A percentile compares a stretch with the other conserved stretches of the same genome.
Evolutionary conservation across 1,140 invertebrate species (phyloP).

Genomic region (Manduca sexta): DNA sequence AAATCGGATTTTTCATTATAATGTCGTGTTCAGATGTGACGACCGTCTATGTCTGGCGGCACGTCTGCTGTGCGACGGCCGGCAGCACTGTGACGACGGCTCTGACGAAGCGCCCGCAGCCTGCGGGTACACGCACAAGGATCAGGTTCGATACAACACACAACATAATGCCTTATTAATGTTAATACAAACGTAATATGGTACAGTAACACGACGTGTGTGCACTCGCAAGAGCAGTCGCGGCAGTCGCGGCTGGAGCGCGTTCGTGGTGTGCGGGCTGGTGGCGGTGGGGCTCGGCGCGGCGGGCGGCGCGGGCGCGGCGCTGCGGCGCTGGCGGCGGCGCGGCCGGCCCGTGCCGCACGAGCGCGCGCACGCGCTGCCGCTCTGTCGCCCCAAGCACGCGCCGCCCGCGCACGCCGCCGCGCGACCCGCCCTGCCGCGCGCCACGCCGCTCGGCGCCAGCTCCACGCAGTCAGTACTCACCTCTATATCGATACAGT

Average conservation of each 20-base stretch:
- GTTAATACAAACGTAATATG: too few relatives aligned
- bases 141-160: slow-evolving; percentile 55
- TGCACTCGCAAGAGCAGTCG: not conserved
- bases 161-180: too few relatives aligned
- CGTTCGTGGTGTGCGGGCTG: slow-evolving; percentile 35
- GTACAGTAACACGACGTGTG: too few relatives aligned
- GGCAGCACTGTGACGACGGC: slow-evolving; percentile 82
- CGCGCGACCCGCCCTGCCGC: not conserved
- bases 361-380: slow-evolving; percentile 14
- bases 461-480: slow-evolving; percentile 34
- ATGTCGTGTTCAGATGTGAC: slow-evolving; percentile 39
- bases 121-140: slow-evolving; percentile 72
- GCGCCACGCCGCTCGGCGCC: slow-evolving; percentile 16
- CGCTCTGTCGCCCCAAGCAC: slow-evolving; percentile 2
- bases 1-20: too few relatives aligned
- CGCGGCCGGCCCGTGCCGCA: slow-evolving; percentile 36
- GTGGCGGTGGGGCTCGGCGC: slow-evolving; percentile 64
- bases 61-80: slow-evolving; percentile 78
- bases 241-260: slow-evolving; percentile 29
- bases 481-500: not conserved
- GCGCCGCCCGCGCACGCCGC: slow-evolving; percentile 9
- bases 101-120: slow-evolving; percentile 79
- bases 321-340: slow-evolving; percentile 65
- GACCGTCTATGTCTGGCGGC: slow-evolving; percentile 75
- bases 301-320: slow-evolving; percentile 65